These are phyloP conservation scores for Apostichopus parvimensis DNA, from an alignment of 35 echinoderm and acorn worm species.

Conservation along the genomic window DNA sequence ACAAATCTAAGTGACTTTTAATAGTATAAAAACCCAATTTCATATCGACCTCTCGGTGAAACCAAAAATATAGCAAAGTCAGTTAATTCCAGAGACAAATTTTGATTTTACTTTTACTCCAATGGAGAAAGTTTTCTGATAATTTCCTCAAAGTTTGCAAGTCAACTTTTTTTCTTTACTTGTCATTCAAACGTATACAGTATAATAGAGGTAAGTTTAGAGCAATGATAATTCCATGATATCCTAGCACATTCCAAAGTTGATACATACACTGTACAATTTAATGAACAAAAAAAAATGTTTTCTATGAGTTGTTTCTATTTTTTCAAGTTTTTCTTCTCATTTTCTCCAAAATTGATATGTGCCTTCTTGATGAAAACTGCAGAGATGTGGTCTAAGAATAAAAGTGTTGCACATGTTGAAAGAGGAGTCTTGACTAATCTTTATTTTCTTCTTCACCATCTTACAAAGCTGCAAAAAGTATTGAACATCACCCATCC, in stretches of 20 bases:
- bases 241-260: conserved; percentile 47
- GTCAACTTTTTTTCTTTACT: not conserved
- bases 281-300: not conserved
- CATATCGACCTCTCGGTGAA: too few relatives aligned
- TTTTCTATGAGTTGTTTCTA: conserved; percentile 49
- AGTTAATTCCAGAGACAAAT: too few relatives aligned
- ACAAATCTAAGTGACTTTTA: too few relatives aligned
- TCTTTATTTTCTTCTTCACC: too few relatives aligned
- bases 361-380: conserved; percentile 21
- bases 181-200: not conserved
- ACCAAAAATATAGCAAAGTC: too few relatives aligned
- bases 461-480: too few relatives aligned
- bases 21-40: too few relatives aligned
- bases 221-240: conserved; percentile 14
- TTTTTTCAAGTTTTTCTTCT: conserved; percentile 35
- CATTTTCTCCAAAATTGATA: conserved; percentile 39
- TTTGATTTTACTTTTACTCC: too few relatives aligned
- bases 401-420: conserved; percentile 42
- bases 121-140: too few relatives aligned
- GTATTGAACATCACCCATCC: too few relatives aligned
- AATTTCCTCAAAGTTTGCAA: not conserved
- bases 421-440: not conserved
- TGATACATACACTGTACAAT: conserved; percentile 30
- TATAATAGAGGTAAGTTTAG: not conserved
- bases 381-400: conserved; percentile 23